Evolutionary conservation across 2,888 invertebrate species (phyloP), one percentile per base, ranked within the genome.

Genomic region (Sesia bembeciformis): DNA sequence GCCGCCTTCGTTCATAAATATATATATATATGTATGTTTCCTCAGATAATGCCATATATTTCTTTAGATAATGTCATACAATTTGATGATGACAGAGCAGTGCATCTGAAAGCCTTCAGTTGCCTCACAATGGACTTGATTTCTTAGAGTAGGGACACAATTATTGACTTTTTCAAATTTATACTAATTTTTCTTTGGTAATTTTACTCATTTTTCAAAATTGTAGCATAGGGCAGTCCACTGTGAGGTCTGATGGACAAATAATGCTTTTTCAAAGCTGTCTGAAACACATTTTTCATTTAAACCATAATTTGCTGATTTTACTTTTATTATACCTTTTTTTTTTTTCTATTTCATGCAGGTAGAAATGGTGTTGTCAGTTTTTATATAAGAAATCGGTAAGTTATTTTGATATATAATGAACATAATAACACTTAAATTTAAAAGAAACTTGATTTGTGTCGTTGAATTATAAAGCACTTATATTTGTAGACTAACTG

Each of bases 51-150:
- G 23, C 23, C 23, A 23, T 23, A 23, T 23, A 23, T 23, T 23
- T 23, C 23, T 2, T 23, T 23, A n/a, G n/a, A n/a, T n/a, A 43
- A 43, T n/a, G 43, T 43, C 43, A 5, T 8, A 5, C 3, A 1
- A 23, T 38, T 6, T 39, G 8, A 75, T 87, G 88, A 88, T 88
- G 88, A 83, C 58, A 85, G 62, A 72, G 88, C 87, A 88, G 88
- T 88, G 88, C 88, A 88, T 70, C 88, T 78, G 88, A 88, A 77
- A 75, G 79, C 78, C 74, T 64, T 74, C 68, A 65, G 83, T 82
- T 78, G 74, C 62, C 78, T 81, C 78, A 72, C 78, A 74, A 74
- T 60, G 55, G 71, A 74, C 59, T 56, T 60, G 51, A 54, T 42
- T 54, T 54, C 55, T 53, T 52, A 79, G 72, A 65, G 3, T 84